Conservation (phyloP, 2,888 invertebrate genomes). For the Drosophila mulleri region DNA sequence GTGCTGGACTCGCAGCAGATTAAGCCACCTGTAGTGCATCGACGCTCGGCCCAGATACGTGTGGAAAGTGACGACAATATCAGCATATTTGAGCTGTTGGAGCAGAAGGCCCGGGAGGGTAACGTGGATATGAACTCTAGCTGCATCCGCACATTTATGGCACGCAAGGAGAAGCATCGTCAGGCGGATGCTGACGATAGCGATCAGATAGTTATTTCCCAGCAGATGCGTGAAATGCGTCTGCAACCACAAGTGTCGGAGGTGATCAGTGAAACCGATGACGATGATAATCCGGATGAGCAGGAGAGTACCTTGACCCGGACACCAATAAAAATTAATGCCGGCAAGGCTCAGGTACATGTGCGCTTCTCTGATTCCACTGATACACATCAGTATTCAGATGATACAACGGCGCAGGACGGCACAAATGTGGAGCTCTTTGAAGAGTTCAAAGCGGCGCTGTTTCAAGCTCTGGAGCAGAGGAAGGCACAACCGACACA, state of each 20-base stretch:
- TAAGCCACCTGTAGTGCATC: slow-evolving; percentile 68
- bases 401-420: slow-evolving; percentile 53
- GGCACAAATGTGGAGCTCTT: slow-evolving; percentile 68
- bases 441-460: slow-evolving; percentile 74
- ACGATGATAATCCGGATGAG: slow-evolving; percentile 30
- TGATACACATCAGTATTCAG: slow-evolving; percentile 74
- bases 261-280: slow-evolving; percentile 28
- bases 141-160: slow-evolving; percentile 86
- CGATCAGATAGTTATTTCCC: slow-evolving; percentile 61
- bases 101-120: slow-evolving; percentile 90
- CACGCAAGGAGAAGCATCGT: slow-evolving; percentile 67
- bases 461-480: slow-evolving; percentile 75
- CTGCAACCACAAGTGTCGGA: slow-evolving; percentile 63
- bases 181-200: slow-evolving; percentile 83
- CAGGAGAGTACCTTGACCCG: slow-evolving; percentile 33
- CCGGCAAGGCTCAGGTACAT: slow-evolving; percentile 56
- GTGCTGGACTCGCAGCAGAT: slow-evolving; percentile 85
- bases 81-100: slow-evolving; percentile 91
- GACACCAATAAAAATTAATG: slow-evolving; percentile 50
- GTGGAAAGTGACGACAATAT: slow-evolving; percentile 87
- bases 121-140: slow-evolving; percentile 90
- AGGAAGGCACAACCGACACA: slow-evolving; percentile 36
- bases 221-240: slow-evolving; percentile 57
- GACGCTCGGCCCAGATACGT: slow-evolving; percentile 58
- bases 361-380: slow-evolving; percentile 79